phyloP scores from a whole-genome alignment of 2,113 vertebrate genomes.

The Phoxinus phoxinus region DNA sequence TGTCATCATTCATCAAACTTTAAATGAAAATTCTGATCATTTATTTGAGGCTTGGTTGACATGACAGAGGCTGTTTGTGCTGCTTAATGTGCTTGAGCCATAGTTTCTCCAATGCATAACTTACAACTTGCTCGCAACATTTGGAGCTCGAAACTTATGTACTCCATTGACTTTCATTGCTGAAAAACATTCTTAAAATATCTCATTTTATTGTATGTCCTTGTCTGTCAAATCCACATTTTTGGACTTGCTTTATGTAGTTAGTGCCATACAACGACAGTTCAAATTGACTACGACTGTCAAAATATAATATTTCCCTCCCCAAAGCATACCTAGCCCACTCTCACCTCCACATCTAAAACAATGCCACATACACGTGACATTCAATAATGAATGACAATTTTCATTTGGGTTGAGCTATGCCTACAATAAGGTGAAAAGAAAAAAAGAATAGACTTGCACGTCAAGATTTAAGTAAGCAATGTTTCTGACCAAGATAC shows the following conservation, averaged over 20 bases:
- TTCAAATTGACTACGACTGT: background rate
- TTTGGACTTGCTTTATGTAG: background rate
- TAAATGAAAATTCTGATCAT: background rate
- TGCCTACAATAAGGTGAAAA: background rate
- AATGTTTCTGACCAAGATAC: background rate
- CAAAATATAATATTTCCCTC: background rate
- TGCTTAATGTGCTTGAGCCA: background rate
- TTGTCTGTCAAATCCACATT: background rate
- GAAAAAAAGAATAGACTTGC: background rate
- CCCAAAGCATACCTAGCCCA: background rate
- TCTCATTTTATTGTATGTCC: background rate
- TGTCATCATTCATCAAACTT: background rate
- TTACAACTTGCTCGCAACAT: no score
- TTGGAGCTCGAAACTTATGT: background rate
- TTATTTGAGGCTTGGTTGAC: background rate
- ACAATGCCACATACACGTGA: background rate
- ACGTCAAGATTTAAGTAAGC: background rate
- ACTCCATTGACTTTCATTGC: background rate
- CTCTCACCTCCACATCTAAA: background rate
- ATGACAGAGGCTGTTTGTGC: background rate
- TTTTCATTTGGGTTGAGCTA: background rate
- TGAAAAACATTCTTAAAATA: background rate
- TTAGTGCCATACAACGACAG: background rate
- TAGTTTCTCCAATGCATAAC: background rate
- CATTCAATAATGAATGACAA: background rate